Percentiles rank a stretch among this genome's conserved stretches.
Evolutionary conservation across 2,113 vertebrate species (phyloP).

Genomic region (Heterotis niloticus): DNA sequence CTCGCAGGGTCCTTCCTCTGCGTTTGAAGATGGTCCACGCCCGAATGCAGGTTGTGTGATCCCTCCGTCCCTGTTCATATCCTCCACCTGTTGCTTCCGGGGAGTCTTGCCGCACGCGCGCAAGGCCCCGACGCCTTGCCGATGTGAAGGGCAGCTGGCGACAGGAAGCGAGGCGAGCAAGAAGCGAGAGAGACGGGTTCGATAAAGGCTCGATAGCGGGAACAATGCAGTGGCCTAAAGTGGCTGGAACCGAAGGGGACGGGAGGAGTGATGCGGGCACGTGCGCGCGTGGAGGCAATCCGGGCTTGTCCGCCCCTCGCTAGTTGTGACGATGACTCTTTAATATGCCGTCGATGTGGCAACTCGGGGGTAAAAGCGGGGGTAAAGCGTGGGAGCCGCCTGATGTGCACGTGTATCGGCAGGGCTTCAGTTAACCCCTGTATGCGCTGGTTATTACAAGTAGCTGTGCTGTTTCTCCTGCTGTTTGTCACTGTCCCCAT

Average conservation of each 20-base stretch:
- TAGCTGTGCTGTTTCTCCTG: conserved; percentile 7
- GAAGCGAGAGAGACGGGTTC: background rate
- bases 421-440: conserved; percentile 18
- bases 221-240: background rate
- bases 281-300: too few relatives aligned
- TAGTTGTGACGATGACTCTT: background rate
- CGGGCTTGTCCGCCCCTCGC: background rate
- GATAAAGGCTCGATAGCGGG: background rate
- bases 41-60: background rate
- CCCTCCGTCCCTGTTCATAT: too few relatives aligned
- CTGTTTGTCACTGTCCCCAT: background rate
- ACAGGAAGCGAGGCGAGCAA: background rate
- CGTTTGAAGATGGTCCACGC: background rate
- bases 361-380: background rate
- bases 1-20: background rate
- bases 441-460: conserved; percentile 20
- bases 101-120: too few relatives aligned
- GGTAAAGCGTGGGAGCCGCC: background rate
- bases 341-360: conserved; percentile 11
- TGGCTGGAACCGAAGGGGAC: conserved; percentile 4
- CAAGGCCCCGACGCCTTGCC: too few relatives aligned
- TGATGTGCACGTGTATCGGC: background rate
- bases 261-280: background rate
- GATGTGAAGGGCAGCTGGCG: too few relatives aligned
- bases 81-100: too few relatives aligned